Percentiles rank a stretch among this genome's conserved stretches.
Conservation (phyloP, 1,140 invertebrate species). For the Potamilus streckersoni region DNA sequence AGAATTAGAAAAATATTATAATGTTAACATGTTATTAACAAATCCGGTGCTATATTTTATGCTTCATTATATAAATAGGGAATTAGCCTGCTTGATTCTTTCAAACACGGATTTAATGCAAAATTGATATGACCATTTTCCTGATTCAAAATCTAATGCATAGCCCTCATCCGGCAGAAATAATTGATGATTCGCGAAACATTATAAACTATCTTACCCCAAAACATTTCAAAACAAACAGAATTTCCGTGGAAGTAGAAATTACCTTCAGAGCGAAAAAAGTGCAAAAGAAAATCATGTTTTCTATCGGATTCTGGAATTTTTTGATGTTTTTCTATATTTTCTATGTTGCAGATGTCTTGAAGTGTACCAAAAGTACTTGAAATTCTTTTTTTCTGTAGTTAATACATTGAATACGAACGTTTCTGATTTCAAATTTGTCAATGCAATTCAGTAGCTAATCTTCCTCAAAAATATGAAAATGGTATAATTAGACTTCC, state of each 20-base stretch:
- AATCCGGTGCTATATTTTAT: conserved; percentile 5
- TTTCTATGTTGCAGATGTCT: background rate
- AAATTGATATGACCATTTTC: conserved; percentile 6
- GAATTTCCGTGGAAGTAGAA: background rate
- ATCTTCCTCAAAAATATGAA: conserved; percentile 1
- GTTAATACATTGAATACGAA: background rate
- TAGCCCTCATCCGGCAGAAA: background rate
- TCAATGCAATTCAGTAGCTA: background rate
- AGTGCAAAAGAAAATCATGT: background rate
- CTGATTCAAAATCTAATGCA: conserved; percentile 6
- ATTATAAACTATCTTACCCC: background rate
- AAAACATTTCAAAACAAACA: conserved; percentile 10
- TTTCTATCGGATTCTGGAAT: too few relatives aligned
- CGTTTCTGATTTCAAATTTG: background rate
- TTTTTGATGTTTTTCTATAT: too few relatives aligned
- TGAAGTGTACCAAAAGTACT: background rate
- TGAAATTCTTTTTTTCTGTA: background rate
- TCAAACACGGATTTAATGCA: conserved; percentile 3
- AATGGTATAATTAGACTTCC: background rate
- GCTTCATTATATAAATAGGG: background rate
- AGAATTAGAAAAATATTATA: background rate
- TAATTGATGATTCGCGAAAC: conserved; percentile 10
- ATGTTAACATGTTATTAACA: conserved; percentile 1
- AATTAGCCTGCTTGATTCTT: background rate
- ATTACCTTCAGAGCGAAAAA: background rate